Percentiles rank a stretch among this genome's conserved stretches.
Conservation (phyloP, 2,113 vertebrate species). For the Daubentonia madagascariensis region DNA sequence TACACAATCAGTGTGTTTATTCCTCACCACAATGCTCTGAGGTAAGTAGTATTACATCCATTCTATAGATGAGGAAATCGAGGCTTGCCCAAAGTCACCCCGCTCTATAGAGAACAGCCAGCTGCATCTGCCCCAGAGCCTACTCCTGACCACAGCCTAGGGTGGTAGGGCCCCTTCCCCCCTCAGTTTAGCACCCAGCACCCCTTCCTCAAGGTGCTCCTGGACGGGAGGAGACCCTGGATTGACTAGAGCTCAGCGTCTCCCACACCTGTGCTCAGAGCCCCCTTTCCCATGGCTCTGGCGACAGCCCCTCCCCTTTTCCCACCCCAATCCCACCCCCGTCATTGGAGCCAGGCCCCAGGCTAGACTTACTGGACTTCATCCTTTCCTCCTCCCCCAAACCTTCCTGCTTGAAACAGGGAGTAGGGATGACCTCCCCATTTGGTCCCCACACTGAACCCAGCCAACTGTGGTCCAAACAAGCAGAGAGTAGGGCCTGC, state of each 20-base stretch:
- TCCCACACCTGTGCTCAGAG: background rate
- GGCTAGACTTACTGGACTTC: background rate
- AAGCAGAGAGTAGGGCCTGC: background rate
- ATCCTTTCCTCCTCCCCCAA: background rate
- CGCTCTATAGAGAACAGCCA: background rate
- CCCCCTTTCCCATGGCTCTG: background rate
- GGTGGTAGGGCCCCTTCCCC: background rate
- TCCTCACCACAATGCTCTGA: background rate
- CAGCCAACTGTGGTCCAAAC: background rate
- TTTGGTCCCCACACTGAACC: background rate
- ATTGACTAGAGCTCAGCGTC: background rate
- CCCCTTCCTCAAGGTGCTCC: background rate
- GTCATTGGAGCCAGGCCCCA: background rate
- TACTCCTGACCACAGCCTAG: background rate
- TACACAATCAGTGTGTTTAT: background rate
- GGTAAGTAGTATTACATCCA: background rate
- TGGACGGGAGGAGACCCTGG: too few relatives aligned
- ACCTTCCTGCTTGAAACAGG: background rate
- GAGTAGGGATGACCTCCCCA: background rate
- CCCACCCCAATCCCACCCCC: background rate
- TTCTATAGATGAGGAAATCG: background rate
- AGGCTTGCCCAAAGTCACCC: background rate
- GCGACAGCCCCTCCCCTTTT: background rate
- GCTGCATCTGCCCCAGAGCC: background rate
- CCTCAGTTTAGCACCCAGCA: background rate